phyloP scores from a whole-genome alignment of 37 sponge, comb jelly and placozoan genomes.

The Trichoplax adhaerens region DNA sequence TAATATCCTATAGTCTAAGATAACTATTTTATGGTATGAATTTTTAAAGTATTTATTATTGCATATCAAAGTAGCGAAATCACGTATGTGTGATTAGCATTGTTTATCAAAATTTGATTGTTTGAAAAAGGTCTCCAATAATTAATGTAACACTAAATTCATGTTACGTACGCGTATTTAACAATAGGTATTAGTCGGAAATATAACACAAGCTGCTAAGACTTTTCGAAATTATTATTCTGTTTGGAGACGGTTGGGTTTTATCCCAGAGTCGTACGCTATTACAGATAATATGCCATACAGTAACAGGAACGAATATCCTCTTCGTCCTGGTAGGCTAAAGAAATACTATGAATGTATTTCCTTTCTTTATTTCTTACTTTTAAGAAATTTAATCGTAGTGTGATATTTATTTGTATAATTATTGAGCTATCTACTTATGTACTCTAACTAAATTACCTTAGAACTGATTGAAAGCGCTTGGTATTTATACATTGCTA shows the following conservation, averaged over 20 bases:
- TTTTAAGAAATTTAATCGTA: background rate
- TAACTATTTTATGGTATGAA: too few relatives aligned
- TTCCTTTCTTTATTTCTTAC: constrained; percentile 1
- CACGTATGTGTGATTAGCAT: constrained; percentile 6
- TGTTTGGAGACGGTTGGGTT: constrained; percentile 33
- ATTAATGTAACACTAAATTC: too few relatives aligned
- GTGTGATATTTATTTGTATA: background rate
- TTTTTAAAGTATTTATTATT: too few relatives aligned
- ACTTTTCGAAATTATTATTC: constrained; percentile 35
- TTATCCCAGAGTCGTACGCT: constrained; percentile 32
- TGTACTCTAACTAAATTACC: background rate
- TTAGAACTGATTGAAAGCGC: constrained; percentile 39
- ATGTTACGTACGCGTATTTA: too few relatives aligned
- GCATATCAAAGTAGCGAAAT: too few relatives aligned
- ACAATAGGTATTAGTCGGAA: constrained; percentile 30
- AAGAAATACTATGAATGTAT: background rate
- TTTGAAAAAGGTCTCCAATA: too few relatives aligned
- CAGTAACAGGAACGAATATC: constrained; percentile 17
- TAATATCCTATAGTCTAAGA: too few relatives aligned
- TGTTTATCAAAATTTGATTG: constrained; percentile 9
- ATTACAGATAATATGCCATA: constrained; percentile 7
- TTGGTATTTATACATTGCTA: constrained; percentile 46
- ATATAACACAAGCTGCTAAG: constrained; percentile 23
- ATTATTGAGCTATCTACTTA: background rate
- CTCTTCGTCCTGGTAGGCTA: constrained; percentile 28